Percentiles rank a stretch among this genome's conserved stretches.
Evolutionary conservation across 1,140 invertebrate species (phyloP).

Genomic region (Drosophila ambigua): DNA sequence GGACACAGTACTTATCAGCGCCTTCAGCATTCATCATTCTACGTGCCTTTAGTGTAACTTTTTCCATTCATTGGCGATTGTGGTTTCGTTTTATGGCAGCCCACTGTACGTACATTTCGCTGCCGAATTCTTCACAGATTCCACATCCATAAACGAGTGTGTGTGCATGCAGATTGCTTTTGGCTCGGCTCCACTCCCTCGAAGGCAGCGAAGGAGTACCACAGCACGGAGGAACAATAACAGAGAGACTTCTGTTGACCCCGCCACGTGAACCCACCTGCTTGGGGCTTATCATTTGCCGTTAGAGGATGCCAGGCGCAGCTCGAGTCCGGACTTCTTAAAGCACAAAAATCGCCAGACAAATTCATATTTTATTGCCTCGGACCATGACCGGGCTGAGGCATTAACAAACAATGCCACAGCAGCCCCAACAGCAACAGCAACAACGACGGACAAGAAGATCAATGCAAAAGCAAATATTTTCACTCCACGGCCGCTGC

Average conservation of each 20-base stretch:
- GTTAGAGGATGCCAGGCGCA: slow-evolving; percentile 49
- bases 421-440: slow-evolving; percentile 31
- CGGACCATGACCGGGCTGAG: slow-evolving; percentile 53
- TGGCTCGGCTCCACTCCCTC: background rate
- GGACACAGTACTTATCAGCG: too few relatives aligned
- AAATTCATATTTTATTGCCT: slow-evolving; percentile 80
- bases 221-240: slow-evolving; percentile 36
- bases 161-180: background rate
- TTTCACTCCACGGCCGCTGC: slow-evolving; percentile 63
- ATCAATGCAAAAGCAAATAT: slow-evolving; percentile 73
- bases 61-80: too few relatives aligned
- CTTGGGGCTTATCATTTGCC: slow-evolving; percentile 61
- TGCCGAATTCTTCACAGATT: slow-evolving; percentile 24
- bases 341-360: slow-evolving; percentile 54
- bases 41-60: too few relatives aligned
- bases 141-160: slow-evolving; percentile 16
- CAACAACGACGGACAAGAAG: slow-evolving; percentile 35
- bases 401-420: slow-evolving; percentile 77
- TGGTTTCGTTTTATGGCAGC: too few relatives aligned
- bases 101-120: slow-evolving; percentile 2
- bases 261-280: slow-evolving; percentile 63
- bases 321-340: slow-evolving; percentile 42
- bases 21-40: too few relatives aligned
- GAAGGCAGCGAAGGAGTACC: slow-evolving; percentile 31
- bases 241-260: slow-evolving; percentile 60